Percentiles rank a stretch among this genome's conserved stretches.
Evolutionary conservation across 2,797 vertebrate genomes (phyloP).

Genomic region (Microcaecilia unicolor): DNA sequence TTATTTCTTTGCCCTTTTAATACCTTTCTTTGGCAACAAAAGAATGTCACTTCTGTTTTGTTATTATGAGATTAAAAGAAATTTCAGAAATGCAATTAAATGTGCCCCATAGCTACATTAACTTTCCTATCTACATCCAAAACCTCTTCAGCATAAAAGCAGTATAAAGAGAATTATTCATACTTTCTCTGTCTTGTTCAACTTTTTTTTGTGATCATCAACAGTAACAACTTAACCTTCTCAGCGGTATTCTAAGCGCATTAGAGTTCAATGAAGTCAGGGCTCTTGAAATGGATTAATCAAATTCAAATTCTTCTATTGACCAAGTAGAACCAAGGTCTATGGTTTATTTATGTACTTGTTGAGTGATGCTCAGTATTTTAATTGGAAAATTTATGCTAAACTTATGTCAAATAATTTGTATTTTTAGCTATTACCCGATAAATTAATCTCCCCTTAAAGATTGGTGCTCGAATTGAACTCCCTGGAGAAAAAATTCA

Average conservation of each 20-base stretch:
- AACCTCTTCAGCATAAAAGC: slow-evolving; percentile 64
- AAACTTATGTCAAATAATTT: no score
- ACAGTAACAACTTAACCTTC: slow-evolving; percentile 56
- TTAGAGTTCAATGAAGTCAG: slow-evolving; percentile 45
- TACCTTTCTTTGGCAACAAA: slow-evolving; percentile 76
- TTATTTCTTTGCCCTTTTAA: slow-evolving; percentile 78
- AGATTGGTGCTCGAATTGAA: no score
- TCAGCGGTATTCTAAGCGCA: slow-evolving; percentile 54
- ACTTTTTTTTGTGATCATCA: slow-evolving; percentile 57
- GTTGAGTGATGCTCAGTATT: no score
- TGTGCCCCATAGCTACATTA: slow-evolving; percentile 65
- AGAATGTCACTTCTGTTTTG: slow-evolving; percentile 72
- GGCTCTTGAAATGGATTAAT: no score
- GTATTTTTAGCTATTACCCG: no score
- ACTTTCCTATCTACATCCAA: slow-evolving; percentile 61
- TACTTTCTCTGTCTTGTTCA: slow-evolving; percentile 45
- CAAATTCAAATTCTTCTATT: no score
- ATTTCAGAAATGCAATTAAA: slow-evolving; percentile 74
- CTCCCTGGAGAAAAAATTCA: no score
- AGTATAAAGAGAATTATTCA: slow-evolving; percentile 47
- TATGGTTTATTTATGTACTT: no score
- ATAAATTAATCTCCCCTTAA: no score
- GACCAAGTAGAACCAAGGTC: no score
- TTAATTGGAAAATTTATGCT: neutral
- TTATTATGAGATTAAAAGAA: slow-evolving; percentile 76